Conservation (phyloP, 2,888 invertebrate genomes). For the Epinotia nisella region DNA sequence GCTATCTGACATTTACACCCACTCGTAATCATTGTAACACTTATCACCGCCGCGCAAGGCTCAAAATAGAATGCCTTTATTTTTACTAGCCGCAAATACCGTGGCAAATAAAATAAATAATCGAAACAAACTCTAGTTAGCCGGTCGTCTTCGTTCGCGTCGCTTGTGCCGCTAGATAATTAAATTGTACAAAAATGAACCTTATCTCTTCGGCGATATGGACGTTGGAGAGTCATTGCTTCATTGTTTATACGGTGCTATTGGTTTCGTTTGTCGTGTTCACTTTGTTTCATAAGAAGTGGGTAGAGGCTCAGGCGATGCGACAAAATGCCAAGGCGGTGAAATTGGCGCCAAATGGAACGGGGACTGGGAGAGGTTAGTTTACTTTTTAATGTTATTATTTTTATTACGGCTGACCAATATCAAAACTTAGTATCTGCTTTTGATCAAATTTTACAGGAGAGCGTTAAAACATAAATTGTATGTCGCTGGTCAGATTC, state of each 20-base stretch:
- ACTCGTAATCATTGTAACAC: neutral
- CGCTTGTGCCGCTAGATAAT: constrained; percentile 27
- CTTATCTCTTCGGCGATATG: constrained; percentile 71
- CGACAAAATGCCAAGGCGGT: constrained; percentile 60
- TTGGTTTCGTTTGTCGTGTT: constrained; percentile 72
- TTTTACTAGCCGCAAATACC: constrained; percentile 19
- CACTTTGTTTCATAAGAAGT: constrained; percentile 74
- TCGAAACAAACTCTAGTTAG: constrained; percentile 37
- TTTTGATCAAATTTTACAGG: too few relatives aligned
- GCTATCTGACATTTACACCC: constrained; percentile 28
- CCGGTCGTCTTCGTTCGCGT: constrained; percentile 22
- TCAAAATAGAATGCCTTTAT: neutral
- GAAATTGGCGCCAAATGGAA: constrained; percentile 61
- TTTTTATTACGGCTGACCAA: neutral
- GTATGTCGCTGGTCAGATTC: too few relatives aligned
- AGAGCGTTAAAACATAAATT: too few relatives aligned
- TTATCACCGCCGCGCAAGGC: neutral
- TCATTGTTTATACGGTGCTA: constrained; percentile 70
- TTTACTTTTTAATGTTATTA: constrained; percentile 28
- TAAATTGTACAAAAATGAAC: constrained; percentile 64
- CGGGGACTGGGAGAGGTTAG: constrained; percentile 63
- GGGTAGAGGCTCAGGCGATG: constrained; percentile 64
- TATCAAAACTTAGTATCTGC: too few relatives aligned
- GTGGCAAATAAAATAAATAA: constrained; percentile 40
- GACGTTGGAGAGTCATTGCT: constrained; percentile 78